These are phyloP conservation scores for Tupaia tana DNA, from an alignment of 2,113 vertebrate species.

Conservation along the genomic window DNA sequence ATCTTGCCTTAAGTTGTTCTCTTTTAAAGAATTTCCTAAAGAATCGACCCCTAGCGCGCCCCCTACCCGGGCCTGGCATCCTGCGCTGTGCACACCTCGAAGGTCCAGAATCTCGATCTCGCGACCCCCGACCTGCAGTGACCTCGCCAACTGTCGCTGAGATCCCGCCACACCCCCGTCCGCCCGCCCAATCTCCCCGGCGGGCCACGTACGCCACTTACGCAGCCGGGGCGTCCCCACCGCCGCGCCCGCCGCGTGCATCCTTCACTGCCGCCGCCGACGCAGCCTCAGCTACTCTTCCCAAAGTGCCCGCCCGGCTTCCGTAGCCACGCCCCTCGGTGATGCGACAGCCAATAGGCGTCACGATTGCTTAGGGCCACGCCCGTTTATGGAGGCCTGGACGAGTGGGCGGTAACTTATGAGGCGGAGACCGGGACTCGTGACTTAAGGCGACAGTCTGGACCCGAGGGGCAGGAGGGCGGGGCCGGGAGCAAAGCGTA, in stretches of 20 bases:
- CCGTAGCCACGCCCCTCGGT: constrained; percentile 65
- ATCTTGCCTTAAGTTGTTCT: background rate
- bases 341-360: constrained; percentile 36
- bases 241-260: constrained; percentile 68
- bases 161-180: background rate
- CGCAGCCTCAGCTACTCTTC: background rate
- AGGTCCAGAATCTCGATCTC: background rate
- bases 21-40: background rate
- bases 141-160: constrained; percentile 6
- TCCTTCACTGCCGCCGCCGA: background rate
- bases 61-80: constrained; percentile 61
- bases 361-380: background rate
- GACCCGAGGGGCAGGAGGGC: accelerated
- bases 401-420: background rate
- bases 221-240: constrained; percentile 77
- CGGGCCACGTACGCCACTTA: constrained; percentile 80
- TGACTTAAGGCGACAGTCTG: background rate
- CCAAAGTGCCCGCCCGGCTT: constrained; percentile 66
- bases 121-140: constrained; percentile 56
- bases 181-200: background rate
- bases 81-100: background rate
- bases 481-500: background rate
- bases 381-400: background rate
- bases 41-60: background rate
- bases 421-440: background rate